Base-by-base conservation (phyloP, 2,888 invertebrate genomes). In the Automeris io region DNA sequence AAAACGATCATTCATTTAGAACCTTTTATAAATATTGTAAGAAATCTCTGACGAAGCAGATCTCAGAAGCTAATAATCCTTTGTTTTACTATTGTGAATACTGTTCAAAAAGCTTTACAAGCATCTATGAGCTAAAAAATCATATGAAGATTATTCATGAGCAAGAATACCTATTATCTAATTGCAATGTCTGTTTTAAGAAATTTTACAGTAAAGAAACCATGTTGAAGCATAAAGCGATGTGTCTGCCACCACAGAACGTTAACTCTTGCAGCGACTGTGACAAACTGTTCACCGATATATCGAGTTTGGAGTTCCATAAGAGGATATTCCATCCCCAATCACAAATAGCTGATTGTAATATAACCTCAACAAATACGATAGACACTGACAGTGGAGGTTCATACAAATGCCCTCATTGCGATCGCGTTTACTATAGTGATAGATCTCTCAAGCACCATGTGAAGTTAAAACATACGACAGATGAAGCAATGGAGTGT, bases 381-480 rank as follows among this genome's bases (percentile, higher is more conserved):
- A 74, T 72, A 0, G 66, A 71, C 0, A 37, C 51, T 1, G 48
- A 54, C 0, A 31, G n/a, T n/a, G n/a, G 49, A 0, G 47, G 49
- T 0, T 51, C 63, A 0, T 76, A 61, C n/a, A 77, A 70, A 45
- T 81, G 81, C 9, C 31, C 40, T 0, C 64, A 70, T 9, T 81
- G 81, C 33, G 55, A 71, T 2, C 46, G 79, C 0, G 53, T 74
- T 0, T 82, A 82, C 13, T 72, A 76, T 38, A 80, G 73, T 31
- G 76, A 77, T 1, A 55, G 78, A 6, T 82, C 82, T 0, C 37
- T 82, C 0, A 80, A 76, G 46, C 79, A 79, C 23, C 82, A 82
- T 25, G 55, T 77, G 0, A 82, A 82, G 23, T 34, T 82, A 1
- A 81, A 82, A 51, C 82, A 82, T 12, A 65, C 72, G 0, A 62